Percentiles rank a stretch among this genome's conserved stretches.
Evolutionary conservation across 2,113 vertebrate species (phyloP).

Genomic region (Phrynosoma platyrhinos): DNA sequence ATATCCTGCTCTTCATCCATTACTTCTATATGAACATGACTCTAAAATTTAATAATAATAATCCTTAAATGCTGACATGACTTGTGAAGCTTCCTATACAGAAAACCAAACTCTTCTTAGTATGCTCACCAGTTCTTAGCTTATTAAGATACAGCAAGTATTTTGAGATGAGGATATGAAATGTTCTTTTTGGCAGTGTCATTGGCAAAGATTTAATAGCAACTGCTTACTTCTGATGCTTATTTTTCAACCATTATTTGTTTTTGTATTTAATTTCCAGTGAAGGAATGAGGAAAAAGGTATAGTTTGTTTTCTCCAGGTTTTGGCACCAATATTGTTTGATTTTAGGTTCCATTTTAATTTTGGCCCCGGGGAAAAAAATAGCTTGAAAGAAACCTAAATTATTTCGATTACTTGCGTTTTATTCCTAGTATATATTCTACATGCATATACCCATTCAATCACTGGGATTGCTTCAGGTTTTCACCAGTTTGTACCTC

Average conservation of each 20-base stretch:
- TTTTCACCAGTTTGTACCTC: slow-evolving; percentile 6
- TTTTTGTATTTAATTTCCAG: slow-evolving; percentile 1
- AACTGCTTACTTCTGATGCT: background rate
- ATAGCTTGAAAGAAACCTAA: slow-evolving; percentile 48
- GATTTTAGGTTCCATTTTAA: slow-evolving; percentile 52
- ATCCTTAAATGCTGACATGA: background rate
- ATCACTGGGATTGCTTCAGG: background rate
- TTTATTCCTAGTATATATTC: slow-evolving; percentile 51
- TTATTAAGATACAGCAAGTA: background rate
- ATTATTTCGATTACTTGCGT: slow-evolving; percentile 54
- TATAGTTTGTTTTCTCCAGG: slow-evolving; percentile 32
- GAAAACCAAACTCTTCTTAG: background rate
- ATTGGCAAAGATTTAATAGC: background rate
- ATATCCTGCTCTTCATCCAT: background rate
- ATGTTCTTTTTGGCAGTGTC: slow-evolving; percentile 20
- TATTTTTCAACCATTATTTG: slow-evolving; percentile 13
- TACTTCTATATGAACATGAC: background rate
- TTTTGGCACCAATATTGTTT: slow-evolving; percentile 44
- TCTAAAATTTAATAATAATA: background rate
- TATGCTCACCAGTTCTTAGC: background rate
- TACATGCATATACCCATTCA: background rate
- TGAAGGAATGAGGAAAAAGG: slow-evolving; percentile 23
- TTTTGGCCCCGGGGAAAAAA: slow-evolving; percentile 39
- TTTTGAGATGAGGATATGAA: background rate
- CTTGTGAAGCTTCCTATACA: background rate